A percentile compares a stretch with the other conserved stretches of the same genome.
Conservation (phyloP, 2,888 invertebrate genomes). For the Chrysolina haemoptera region DNA sequence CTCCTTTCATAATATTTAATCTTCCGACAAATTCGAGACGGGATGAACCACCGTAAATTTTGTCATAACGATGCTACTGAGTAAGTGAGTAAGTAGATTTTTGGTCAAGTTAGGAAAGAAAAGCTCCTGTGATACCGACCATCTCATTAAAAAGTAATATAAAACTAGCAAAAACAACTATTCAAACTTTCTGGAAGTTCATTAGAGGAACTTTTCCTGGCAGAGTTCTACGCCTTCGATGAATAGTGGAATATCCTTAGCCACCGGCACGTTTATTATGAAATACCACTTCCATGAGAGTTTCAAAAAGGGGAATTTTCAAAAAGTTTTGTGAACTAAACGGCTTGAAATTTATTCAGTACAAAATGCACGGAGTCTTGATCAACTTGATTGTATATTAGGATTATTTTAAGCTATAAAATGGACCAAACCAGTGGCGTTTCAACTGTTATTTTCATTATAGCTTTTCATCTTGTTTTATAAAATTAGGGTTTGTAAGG, state of each 20-base stretch:
- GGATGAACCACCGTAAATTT: no score
- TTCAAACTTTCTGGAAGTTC: neutral
- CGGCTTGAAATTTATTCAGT: neutral
- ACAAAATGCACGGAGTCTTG: no score
- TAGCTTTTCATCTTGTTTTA: no score
- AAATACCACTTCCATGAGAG: neutral
- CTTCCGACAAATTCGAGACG: no score
- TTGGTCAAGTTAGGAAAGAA: neutral
- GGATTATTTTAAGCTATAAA: no score
- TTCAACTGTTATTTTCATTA: no score
- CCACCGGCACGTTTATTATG: neutral
- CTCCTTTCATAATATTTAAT: no score
- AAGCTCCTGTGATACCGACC: neutral
- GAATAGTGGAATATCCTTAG: constrained; percentile 4
- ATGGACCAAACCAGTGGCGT: no score
- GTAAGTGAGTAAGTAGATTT: neutral
- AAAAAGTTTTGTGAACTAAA: neutral
- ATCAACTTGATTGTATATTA: no score
- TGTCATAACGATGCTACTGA: no score
- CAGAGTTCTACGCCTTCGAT: neutral
- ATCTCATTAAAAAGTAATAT: constrained; percentile 2
- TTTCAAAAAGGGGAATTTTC: neutral
- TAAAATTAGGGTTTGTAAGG: no score
- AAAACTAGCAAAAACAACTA: neutral
- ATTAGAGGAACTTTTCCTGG: neutral